Evolutionary conservation across 2,113 vertebrate genomes (phyloP), one percentile per base, ranked within the genome.

Genomic region (Smithornis capensis): DNA sequence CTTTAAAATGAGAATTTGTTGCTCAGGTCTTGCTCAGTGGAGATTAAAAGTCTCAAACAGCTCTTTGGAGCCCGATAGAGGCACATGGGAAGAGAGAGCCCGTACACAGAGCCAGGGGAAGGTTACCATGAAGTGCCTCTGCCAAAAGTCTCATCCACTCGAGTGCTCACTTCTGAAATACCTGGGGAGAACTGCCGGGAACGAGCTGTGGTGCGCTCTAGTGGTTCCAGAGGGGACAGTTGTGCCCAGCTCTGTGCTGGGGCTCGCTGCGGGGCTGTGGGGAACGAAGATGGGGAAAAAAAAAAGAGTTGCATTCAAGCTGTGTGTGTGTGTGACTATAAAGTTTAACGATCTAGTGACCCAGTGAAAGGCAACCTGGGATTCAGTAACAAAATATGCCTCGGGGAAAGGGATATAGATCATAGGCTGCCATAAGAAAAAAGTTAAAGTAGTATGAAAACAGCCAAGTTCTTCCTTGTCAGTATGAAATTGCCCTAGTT

Each of bases 271-370:
- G 24, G 3, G 1, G 14, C 29, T 44, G 57, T 8, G 27, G 4
- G 15, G 18, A 6, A 21, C 0, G 16, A 50, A 21, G 53, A 16
- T 31, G 40, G 40, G 40, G 40, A 40, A 25, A 35, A 44, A 73
- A 47, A 14, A 22, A 24, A 5, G 40, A 81, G 3, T 1, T 74
- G 16, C 4, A 3, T 44, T 74, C 4, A 7, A 24, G 27, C 42
- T 21, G 13, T 13, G 0, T 4, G 28, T 4, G 28, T 9, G 17
- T 14, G 12, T n/a, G 33, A 23, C 29, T 42, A 1, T 38, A 7
- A 33, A 47, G 14, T 63, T 55, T 47, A 69, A 53, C 16, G 7
- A 11, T 57, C 45, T 45, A 63, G 8, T 55, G 33, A 59, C 6
- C 40, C 14, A 15, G 42, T 59, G 47, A 85, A 75, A 70, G 31